Conservation (phyloP, 2,113 vertebrate genomes). For the Hylia prasina region DNA sequence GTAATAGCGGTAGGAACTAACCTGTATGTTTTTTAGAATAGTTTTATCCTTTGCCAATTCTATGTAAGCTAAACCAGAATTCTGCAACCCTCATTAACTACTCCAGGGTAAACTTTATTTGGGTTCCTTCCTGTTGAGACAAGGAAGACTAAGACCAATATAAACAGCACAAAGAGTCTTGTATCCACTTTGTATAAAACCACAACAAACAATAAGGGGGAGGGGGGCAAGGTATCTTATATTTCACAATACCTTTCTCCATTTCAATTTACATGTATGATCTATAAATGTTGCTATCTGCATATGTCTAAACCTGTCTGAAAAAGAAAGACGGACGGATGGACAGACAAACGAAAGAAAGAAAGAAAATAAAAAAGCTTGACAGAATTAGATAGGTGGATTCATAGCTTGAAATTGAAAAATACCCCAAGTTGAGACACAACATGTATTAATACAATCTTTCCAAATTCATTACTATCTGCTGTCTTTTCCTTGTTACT, state of each 20-base stretch:
- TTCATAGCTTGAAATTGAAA: neutral
- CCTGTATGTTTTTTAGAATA: neutral
- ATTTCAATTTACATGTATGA: neutral
- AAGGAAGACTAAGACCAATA: neutral
- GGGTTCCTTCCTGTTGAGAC: neutral
- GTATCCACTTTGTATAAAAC: neutral
- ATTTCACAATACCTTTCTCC: neutral
- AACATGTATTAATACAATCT: neutral
- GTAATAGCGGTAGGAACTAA: neutral
- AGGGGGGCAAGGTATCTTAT: neutral
- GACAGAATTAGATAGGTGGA: neutral
- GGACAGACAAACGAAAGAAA: accelerated
- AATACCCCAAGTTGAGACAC: neutral
- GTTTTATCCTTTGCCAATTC: neutral
- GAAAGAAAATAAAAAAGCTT: too few relatives aligned
- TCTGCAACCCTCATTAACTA: neutral
- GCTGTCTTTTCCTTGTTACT: neutral
- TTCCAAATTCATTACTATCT: neutral
- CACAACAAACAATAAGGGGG: neutral
- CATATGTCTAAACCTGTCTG: neutral
- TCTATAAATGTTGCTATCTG: neutral
- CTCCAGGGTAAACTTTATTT: neutral
- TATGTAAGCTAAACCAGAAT: neutral
- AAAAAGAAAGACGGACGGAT: accelerated
- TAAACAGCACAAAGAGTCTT: neutral